Evolutionary conservation across 2,113 vertebrate species (phyloP).

Genomic region (Prunella himalayana): DNA sequence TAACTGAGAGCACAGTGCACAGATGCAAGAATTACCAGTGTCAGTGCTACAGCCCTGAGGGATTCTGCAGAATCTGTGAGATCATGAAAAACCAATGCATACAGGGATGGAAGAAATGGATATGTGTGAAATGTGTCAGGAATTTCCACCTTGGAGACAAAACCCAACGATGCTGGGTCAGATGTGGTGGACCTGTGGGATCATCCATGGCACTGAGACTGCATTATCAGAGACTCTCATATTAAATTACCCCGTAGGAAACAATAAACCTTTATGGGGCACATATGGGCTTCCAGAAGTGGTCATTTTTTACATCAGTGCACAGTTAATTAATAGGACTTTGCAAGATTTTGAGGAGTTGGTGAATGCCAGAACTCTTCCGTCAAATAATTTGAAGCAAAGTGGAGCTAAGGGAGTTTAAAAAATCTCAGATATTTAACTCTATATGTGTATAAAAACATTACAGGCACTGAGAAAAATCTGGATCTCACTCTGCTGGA

Average conservation of each 20-base stretch:
- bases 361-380: neutral
- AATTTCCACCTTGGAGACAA: neutral
- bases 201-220: neutral
- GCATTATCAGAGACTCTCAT: neutral
- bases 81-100: neutral
- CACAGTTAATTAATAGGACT: neutral
- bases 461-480: neutral
- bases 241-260: neutral
- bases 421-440: neutral
- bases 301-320: neutral
- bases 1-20: fast-evolving
- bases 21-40: neutral
- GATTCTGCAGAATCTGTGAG: neutral
- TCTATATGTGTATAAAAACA: neutral
- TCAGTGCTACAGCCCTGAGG: neutral
- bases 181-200: neutral
- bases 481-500: neutral
- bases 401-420: neutral
- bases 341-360: neutral
- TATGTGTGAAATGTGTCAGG: neutral
- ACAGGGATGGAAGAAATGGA: neutral
- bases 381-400: neutral
- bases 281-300: neutral
- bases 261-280: neutral
- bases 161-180: neutral